Evolutionary conservation across 2,888 invertebrate genomes (phyloP), one percentile per base, ranked within the genome.

Genomic region (Drosophila anceps): DNA sequence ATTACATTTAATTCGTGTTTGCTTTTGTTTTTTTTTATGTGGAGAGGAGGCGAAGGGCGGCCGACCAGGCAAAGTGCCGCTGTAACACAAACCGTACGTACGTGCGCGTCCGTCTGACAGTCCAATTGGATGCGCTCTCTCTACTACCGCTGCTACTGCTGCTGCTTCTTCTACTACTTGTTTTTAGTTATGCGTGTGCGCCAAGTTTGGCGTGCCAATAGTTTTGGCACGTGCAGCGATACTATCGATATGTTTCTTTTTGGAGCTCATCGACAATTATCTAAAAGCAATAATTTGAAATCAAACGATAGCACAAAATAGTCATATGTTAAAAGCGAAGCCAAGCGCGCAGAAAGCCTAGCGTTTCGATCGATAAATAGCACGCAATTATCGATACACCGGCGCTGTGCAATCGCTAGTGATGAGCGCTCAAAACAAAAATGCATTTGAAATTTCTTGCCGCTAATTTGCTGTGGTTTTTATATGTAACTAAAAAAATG

Each of bases 1-100:
- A 86, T 81, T 83, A 83, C 69, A 78, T 81, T 83, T 80, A 77
- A 77, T 83, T 77, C 54, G 73, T 68, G 66, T 69, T 80, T 73
- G 73, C 71, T 67, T 65, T 71, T 76, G 69, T 75, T 82, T 76
- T 63, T 73, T 65, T 68, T 82, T 44, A 9, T 46, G 71, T 67
- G 50, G 39, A 50, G 59, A 24, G 29, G 37, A 15, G 35, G 15
- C 65, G 68, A 20, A 50, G 37, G 37, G 29, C 65, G 64, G 41
- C 33, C 66, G 59, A 44, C 46, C 74, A 65, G 62, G 53, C 61
- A 55, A 78, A 70, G 79, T 64, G 69, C 79, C 81, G 81, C 81
- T 77, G 77, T 77, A 72, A 73, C 79, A 69, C 59, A 59, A 77
- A 69, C 79, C 79, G 79, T 79, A 68, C 79, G 79, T 78, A 78